These are phyloP conservation scores for Peromyscus polionotus DNA, from an alignment of 2,113 vertebrate species.

Conservation along the genomic window DNA sequence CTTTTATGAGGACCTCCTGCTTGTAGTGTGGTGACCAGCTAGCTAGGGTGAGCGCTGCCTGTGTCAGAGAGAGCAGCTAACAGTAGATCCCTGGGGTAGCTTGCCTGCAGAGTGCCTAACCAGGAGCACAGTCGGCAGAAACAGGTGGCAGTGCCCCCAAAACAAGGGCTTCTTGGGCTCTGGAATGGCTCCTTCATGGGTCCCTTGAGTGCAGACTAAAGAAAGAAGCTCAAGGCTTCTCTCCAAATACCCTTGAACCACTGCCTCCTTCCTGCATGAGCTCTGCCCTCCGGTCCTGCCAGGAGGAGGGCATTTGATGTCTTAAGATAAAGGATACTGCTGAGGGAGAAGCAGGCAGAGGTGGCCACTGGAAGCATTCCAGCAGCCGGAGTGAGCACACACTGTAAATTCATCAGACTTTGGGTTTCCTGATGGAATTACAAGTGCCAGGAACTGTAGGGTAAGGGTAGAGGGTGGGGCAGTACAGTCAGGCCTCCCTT, in stretches of 20 bases:
- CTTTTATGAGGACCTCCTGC: neutral
- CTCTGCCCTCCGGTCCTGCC: neutral
- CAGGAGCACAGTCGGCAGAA: neutral
- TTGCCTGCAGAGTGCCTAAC: neutral
- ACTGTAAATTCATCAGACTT: conserved; percentile 57
- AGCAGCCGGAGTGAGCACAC: conserved; percentile 1
- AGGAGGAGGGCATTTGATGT: neutral
- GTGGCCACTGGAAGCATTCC: neutral
- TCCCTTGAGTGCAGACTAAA: neutral
- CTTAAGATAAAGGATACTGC: neutral
- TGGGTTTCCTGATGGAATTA: neutral
- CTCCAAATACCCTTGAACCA: neutral
- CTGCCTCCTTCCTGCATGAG: neutral
- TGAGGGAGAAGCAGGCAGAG: neutral
- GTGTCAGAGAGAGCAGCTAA: conserved; percentile 21
- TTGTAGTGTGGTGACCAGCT: neutral
- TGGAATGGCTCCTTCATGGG: neutral
- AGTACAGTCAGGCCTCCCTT: neutral
- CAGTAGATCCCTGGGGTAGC: neutral
- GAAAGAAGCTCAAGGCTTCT: neutral
- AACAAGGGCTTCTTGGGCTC: neutral
- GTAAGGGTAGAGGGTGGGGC: neutral
- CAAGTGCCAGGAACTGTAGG: conserved; percentile 38
- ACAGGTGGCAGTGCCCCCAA: neutral
- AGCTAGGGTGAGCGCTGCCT: neutral